Evolutionary conservation across 2,888 invertebrate genomes (phyloP), one percentile per base, ranked within the genome.

Genomic region (Iselma pallidipennis): DNA sequence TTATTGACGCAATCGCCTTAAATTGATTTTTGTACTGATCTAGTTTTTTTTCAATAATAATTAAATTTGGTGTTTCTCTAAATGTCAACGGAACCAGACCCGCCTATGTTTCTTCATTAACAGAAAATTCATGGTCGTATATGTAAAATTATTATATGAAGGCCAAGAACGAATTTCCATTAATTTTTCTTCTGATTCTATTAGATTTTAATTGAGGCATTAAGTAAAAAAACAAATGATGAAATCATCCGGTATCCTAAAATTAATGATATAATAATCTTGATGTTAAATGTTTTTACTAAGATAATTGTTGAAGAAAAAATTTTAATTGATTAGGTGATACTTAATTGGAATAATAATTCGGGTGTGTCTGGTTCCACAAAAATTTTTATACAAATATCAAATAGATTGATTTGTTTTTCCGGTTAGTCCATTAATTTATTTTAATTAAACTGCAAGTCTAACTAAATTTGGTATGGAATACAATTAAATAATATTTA

Each of bases 1-100:
- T n/a, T n/a, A n/a, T n/a, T n/a, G n/a, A n/a, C n/a, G n/a, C 45
- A 55, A 59, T 55, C 49, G 55, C 54, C 29, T 49, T 42, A 48
- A 52, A n/a, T n/a, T n/a, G n/a, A 54, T 48, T 59, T 48, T 59
- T 54, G 42, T 28, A 25, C 25, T 51, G 62, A 14, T 62, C 62
- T 49, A 63, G 53, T 59, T 63, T 52, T 37, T 56, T 6, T 7
- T 7, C 7, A 48, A 54, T 57, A 31, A 37, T 59, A 59, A 59
- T 53, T 54, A 54, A 59, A 59, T 59, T 55, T 53, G 37, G 14
- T 16, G 14, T 31, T n/a, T 31, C 5, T 37, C 16, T 23, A 61
- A 61, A 63, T 63, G 63, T 58, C 61, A 61, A 61, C 58, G 37
- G 42, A 63, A 59, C 59, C 25, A 52, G 53, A 49, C 51, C 58